Evolutionary conservation across 2,797 vertebrate species (phyloP).

Genomic region (Lacerta bilineata): DNA sequence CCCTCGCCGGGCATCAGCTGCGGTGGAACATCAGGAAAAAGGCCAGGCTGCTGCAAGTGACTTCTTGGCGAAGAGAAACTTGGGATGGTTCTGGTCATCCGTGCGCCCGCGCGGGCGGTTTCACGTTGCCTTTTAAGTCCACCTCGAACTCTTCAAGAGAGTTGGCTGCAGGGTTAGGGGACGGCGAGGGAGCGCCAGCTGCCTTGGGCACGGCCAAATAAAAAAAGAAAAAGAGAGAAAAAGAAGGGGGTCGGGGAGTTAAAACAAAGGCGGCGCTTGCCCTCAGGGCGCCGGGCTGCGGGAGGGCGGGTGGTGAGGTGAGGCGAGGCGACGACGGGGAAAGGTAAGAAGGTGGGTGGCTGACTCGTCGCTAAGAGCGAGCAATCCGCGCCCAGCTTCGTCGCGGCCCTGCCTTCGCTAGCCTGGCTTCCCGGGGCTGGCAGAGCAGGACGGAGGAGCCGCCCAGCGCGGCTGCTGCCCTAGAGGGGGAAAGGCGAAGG

Average conservation of each 20-base stretch:
- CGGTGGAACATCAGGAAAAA: too few species aligned
- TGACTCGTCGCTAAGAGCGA: neutral
- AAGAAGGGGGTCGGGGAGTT: too few species aligned
- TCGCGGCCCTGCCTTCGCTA: neutral
- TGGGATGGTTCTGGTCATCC: neutral
- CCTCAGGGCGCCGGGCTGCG: neutral
- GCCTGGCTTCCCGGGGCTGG: neutral
- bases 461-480: neutral
- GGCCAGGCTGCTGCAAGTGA: neutral
- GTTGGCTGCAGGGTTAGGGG: too few species aligned
- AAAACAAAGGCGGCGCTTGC: neutral
- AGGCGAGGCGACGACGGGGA: neutral
- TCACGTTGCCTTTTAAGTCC: too few species aligned
- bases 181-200: too few species aligned
- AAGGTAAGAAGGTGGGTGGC: neutral
- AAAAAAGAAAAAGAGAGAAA: too few species aligned
- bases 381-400: neutral
- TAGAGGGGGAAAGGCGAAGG: neutral
- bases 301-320: neutral
- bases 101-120: neutral
- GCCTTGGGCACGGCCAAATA: neutral
- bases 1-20: too few species aligned
- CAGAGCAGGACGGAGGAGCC: conserved; percentile 3
- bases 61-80: too few species aligned
- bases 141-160: too few species aligned